Evolutionary conservation across 2,888 invertebrate genomes (phyloP).

Genomic region (Lasioglossum morio): DNA sequence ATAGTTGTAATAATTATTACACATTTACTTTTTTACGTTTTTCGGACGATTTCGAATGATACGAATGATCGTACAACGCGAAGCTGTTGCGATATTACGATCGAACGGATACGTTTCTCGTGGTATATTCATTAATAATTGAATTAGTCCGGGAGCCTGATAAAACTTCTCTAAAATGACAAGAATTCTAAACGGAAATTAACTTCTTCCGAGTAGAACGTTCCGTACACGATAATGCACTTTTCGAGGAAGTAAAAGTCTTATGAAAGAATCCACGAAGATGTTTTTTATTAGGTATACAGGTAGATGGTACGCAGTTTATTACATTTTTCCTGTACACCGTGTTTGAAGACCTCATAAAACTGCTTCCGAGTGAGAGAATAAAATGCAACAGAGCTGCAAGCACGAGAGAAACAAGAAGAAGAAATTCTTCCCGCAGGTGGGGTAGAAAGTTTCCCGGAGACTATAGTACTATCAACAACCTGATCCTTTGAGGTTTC

Average conservation of each 20-base stretch:
- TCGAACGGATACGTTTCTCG: not conserved
- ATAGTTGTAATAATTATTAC: not conserved
- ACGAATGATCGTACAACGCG: not conserved
- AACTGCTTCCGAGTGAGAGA: constrained; percentile 5
- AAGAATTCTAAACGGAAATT: not conserved
- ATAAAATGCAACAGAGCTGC: not conserved
- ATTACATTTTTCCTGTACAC: not conserved
- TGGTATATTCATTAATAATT: not conserved
- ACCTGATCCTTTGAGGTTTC: constrained; percentile 8
- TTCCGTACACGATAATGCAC: not conserved
- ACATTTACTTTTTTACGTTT: not conserved
- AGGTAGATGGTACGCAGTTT: not conserved
- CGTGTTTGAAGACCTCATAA: constrained; percentile 9
- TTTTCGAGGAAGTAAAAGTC: not conserved
- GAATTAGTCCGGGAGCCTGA: not conserved
- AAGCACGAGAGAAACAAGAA: not conserved
- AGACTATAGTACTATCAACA: constrained; percentile 21
- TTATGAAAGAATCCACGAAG: not conserved
- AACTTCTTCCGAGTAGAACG: not conserved
- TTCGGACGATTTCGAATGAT: not conserved
- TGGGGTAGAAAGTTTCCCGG: constrained; percentile 10
- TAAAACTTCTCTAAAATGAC: not conserved
- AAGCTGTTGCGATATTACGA: too few relatives aligned
- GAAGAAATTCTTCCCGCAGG: constrained; percentile 3
- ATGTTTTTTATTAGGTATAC: not conserved